These are phyloP conservation scores for Manis crassicaudata DNA, from an alignment of 2,797 vertebrate genomes.

Conservation along the genomic window DNA sequence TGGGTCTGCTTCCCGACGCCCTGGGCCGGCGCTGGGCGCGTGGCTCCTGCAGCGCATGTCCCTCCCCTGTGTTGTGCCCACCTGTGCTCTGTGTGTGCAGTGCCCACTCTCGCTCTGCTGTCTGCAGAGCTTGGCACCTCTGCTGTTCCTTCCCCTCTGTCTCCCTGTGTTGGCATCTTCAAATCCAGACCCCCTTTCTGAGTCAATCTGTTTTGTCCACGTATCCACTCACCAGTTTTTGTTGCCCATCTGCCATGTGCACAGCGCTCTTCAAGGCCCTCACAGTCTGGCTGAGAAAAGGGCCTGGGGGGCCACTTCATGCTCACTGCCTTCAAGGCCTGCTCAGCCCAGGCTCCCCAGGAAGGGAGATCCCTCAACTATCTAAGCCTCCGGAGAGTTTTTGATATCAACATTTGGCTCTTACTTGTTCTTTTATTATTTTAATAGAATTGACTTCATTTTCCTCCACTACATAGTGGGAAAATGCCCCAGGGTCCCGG, in stretches of 20 bases:
- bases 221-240: neutral
- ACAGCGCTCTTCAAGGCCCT: too few species aligned
- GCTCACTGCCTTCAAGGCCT: neutral
- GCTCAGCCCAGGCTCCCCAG: neutral
- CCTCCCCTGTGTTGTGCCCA: too few species aligned
- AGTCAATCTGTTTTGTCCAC: fast-evolving
- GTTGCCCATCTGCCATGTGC: too few species aligned
- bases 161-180: neutral
- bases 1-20: neutral
- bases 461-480: fast-evolving
- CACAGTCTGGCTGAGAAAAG: too few species aligned
- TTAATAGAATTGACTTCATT: neutral
- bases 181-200: neutral
- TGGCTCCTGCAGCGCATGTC: too few species aligned
- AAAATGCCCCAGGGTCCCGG: too few species aligned
- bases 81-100: too few species aligned
- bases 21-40: too few species aligned
- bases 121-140: neutral
- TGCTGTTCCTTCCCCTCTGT: neutral
- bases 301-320: neutral
- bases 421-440: neutral
- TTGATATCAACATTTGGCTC: too few species aligned
- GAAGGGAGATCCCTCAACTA: neutral
- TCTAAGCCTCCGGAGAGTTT: neutral
- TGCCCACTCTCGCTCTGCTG: too few species aligned